Conservation (phyloP, 2,113 vertebrate species). For the Alces alces region DNA sequence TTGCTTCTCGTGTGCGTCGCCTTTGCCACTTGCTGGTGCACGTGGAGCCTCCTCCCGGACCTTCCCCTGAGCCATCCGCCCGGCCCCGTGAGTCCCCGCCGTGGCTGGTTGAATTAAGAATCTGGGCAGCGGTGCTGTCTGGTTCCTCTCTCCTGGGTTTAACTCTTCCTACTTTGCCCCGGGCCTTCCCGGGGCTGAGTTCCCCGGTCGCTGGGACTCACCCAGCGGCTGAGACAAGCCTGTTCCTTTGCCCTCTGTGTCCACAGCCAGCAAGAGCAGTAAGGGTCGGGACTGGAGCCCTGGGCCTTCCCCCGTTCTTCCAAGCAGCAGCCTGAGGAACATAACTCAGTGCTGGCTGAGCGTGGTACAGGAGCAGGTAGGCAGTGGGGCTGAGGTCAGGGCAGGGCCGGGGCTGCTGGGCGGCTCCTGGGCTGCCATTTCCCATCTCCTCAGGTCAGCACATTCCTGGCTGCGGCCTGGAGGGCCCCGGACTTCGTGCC, state of each 20-base stretch:
- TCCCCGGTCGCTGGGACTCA: neutral
- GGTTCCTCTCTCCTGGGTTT: neutral
- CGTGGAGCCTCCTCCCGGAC: slow-evolving; percentile 81
- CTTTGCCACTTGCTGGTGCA: slow-evolving; percentile 94
- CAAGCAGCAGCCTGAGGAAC: slow-evolving; percentile 61
- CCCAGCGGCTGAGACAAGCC: neutral
- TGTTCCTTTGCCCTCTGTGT: neutral
- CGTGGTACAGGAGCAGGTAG: slow-evolving; percentile 51
- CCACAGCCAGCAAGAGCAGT: slow-evolving; percentile 60
- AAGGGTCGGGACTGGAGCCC: slow-evolving; percentile 35
- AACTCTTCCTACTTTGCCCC: neutral
- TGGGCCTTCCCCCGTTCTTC: neutral
- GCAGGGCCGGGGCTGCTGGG: neutral
- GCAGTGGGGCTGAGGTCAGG: neutral
- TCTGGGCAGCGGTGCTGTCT: neutral
- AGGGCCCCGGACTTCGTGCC: slow-evolving; percentile 85
- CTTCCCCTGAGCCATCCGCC: slow-evolving; percentile 74
- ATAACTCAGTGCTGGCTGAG: slow-evolving; percentile 56
- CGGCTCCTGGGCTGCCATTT: neutral
- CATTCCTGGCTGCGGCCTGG: slow-evolving; percentile 87
- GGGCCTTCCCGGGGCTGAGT: neutral
- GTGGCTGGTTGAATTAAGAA: neutral
- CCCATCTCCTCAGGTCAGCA: slow-evolving; percentile 83
- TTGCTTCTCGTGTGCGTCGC: slow-evolving; percentile 88
- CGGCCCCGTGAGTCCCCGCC: slow-evolving; percentile 78